Percentiles rank a stretch among this genome's conserved stretches.
Evolutionary conservation across 2,888 invertebrate genomes (phyloP).

Genomic region (Lithophane socia): DNA sequence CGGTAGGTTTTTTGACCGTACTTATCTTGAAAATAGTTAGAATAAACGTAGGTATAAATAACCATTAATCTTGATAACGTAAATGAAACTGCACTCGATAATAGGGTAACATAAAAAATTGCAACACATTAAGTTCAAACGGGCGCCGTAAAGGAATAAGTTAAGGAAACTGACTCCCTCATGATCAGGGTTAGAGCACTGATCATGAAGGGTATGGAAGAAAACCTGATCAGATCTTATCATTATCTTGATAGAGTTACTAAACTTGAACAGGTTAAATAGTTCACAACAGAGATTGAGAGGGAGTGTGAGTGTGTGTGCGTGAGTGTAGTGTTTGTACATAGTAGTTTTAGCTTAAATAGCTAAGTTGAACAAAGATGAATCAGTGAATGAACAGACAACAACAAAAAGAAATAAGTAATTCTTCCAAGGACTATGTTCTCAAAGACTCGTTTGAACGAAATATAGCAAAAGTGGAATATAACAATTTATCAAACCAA

Average conservation of each 20-base stretch:
- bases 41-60: too few relatives aligned
- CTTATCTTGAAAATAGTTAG: too few relatives aligned
- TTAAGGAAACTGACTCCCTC: constrained; percentile 16
- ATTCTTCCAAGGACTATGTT: neutral
- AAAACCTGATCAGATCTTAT: neutral
- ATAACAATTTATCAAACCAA: neutral
- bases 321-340: neutral
- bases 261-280: constrained; percentile 1
- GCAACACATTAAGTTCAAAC: neutral
- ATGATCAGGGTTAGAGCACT: neutral
- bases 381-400: neutral
- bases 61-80: constrained; percentile 14
- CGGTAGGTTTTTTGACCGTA: too few relatives aligned
- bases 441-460: neutral
- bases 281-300: neutral
- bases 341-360: neutral
- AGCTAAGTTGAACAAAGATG: neutral
- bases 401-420: neutral
- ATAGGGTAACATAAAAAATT: neutral
- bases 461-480: neutral
- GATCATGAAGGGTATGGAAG: neutral
- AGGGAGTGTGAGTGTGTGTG: neutral
- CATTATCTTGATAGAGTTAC: neutral
- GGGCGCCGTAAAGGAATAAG: constrained; percentile 14
- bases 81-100: constrained; percentile 1